Evolutionary conservation across 2,113 vertebrate species (phyloP).

Genomic region (Mormyrus iriodes): DNA sequence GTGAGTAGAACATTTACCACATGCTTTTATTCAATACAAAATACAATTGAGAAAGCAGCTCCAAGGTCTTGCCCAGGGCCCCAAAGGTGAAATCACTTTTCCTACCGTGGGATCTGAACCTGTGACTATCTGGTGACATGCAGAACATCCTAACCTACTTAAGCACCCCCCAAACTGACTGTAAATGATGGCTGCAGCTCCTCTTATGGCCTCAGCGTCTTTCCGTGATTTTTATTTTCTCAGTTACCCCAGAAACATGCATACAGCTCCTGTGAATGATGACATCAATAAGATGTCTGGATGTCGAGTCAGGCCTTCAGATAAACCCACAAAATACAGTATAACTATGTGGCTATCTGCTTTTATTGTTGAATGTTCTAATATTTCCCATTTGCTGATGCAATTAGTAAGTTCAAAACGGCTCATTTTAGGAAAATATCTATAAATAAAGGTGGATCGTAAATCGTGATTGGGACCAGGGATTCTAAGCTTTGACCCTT

Average conservation of each 20-base stretch:
- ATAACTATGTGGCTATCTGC: background rate
- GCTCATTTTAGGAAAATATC: background rate
- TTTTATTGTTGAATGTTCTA: background rate
- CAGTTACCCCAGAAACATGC: background rate
- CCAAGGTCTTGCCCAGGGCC: background rate
- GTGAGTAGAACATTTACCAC: background rate
- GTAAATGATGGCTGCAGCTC: background rate
- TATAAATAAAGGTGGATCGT: background rate
- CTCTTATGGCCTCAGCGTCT: background rate
- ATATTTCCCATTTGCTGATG: background rate
- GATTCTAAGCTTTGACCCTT: background rate
- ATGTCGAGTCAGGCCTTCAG: background rate
- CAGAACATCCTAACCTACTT: background rate
- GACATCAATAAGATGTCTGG: background rate
- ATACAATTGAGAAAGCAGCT: background rate
- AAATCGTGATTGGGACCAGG: background rate
- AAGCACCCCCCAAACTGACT: background rate
- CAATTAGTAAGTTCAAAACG: background rate
- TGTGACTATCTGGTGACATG: background rate
- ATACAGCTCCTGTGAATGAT: background rate
- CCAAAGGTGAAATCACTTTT: background rate
- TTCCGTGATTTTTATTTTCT: background rate
- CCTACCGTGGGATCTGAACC: background rate
- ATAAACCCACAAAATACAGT: background rate
- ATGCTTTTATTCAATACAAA: background rate